Base-by-base conservation (phyloP, 2,113 vertebrate species). In the Oxygymnocypris stewartii region DNA sequence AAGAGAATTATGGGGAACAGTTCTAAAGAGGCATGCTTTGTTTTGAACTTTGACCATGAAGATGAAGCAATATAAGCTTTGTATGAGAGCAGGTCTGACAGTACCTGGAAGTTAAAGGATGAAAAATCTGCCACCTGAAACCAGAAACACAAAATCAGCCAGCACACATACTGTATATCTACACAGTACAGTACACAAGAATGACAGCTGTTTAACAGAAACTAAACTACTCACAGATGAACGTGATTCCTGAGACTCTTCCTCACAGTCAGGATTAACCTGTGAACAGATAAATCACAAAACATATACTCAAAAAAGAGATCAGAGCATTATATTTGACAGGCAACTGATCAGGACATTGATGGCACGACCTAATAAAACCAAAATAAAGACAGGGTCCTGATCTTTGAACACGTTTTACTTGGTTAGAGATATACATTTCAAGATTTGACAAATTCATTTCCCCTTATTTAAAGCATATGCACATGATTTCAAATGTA, bases 241-340 rank as follows among this genome's bases (percentile, higher is more conserved):
- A 89, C 97, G 96, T 92, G 95, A 96, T 91, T 98, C 97, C 89
- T 96, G 96, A 91, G 95, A 96, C 91, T 97, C 98, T 92, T 97
- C 97, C 93, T 96, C 97, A 95, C 96, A 98, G 92, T 98, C 97
- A 92, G 95, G 96, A 94, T 98, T 98, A 92, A 96, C 97, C 97
- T 99, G 94, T 65, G 47, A 85, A 74, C 25, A 35, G 3, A 42
- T 13, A 77, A 42, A 25, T 20, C 11, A 76, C 6, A 3, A 16
- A 71, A 40, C 25, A 59, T 6, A 69, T 7, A 7, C 16, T 25
- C 20, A 73, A 40, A 65, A 76, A 37, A 31, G 16, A 76, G 67
- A 40, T 65, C 25, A 51, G 11, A 18, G 61, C 59, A 65, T 59
- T 10, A 3, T 10, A 47, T 67, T 47, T 35, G 25, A 28, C 79